Conservation (phyloP, 2,113 vertebrate species). For the Gymnogyps californianus region DNA sequence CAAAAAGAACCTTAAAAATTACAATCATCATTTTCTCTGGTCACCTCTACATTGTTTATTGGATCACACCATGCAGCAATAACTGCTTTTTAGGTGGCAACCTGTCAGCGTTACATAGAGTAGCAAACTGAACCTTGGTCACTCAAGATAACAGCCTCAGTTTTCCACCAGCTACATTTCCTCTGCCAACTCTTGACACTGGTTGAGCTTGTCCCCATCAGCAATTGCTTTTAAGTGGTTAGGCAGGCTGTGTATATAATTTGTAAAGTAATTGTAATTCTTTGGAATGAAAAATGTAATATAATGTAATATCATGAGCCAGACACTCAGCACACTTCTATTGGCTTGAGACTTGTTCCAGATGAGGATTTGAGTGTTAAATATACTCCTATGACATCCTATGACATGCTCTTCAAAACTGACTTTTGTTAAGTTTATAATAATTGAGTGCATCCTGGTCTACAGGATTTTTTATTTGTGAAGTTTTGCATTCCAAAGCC, state of each 20-base stretch:
- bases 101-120: not conserved
- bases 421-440: not conserved
- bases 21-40: not conserved
- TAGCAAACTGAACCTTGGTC: not conserved
- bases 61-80: not conserved
- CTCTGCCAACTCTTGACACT: not conserved
- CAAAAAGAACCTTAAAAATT: not conserved
- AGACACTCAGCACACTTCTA: not conserved
- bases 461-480: not conserved
- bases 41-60: not conserved
- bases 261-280: slow-evolving; percentile 11
- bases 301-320: not conserved
- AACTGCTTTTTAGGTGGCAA: not conserved
- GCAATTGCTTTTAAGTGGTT: slow-evolving; percentile 1
- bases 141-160: not conserved
- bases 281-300: not conserved
- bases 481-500: not conserved
- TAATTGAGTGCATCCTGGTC: not conserved
- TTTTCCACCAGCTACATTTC: not conserved
- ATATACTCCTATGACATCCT: not conserved
- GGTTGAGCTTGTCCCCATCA: not conserved
- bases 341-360: not conserved
- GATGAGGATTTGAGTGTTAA: not conserved
- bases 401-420: not conserved
- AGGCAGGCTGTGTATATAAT: not conserved